These are phyloP conservation scores for Drosophila melanosoma DNA, from an alignment of 2,888 invertebrate species.

Conservation along the genomic window DNA sequence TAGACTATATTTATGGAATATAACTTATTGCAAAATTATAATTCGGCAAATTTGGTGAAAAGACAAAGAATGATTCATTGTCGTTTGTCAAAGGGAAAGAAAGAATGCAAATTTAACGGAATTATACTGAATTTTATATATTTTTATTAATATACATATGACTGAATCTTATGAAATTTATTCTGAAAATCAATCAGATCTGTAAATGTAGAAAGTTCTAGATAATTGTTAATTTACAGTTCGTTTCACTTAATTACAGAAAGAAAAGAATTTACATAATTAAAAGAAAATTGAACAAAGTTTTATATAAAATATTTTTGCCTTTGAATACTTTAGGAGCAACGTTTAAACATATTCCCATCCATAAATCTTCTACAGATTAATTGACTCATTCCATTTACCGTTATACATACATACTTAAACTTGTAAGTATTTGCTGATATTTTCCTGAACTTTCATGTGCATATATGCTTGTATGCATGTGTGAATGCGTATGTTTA, in stretches of 20 bases:
- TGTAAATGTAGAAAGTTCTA: background rate
- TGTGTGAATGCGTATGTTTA: background rate
- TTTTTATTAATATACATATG: background rate
- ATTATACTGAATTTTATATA: background rate
- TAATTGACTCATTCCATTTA: slow-evolving; percentile 39
- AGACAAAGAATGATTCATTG: slow-evolving; percentile 40
- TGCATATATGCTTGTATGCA: slow-evolving; percentile 13
- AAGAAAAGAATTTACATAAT: background rate
- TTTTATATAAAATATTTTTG: background rate
- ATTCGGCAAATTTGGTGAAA: slow-evolving; percentile 21
- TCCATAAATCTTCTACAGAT: slow-evolving; percentile 8
- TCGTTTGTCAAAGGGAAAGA: background rate
- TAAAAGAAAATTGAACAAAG: background rate
- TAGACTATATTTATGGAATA: background rate
- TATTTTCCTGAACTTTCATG: slow-evolving; percentile 57
- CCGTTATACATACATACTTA: slow-evolving; percentile 9
- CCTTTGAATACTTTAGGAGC: background rate
- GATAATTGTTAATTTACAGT: background rate
- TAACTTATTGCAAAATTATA: slow-evolving; percentile 28
- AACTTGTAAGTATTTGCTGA: slow-evolving; percentile 25
- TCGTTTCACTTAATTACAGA: background rate
- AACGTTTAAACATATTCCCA: background rate
- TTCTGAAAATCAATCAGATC: background rate
- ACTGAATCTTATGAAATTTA: background rate
- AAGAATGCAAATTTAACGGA: background rate